phyloP scores from a whole-genome alignment of 2,113 vertebrate genomes.

The Strix aluco region DNA sequence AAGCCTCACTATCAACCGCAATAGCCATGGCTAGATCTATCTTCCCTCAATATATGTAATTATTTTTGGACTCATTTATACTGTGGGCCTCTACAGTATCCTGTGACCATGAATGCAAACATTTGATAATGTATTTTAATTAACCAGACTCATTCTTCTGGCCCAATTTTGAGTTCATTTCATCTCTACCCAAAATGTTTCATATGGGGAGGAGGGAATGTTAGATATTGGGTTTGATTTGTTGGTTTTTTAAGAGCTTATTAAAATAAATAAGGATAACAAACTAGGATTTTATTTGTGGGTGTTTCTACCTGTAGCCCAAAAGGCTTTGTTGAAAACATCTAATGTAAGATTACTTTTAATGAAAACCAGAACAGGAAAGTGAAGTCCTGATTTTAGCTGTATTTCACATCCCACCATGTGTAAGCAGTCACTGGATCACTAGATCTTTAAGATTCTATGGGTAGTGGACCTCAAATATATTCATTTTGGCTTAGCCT shows the following conservation, averaged over 20 bases:
- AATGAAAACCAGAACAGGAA: background rate
- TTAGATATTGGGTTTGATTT: background rate
- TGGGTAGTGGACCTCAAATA: background rate
- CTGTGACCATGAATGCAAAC: background rate
- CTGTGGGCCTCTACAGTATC: background rate
- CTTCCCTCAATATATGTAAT: background rate
- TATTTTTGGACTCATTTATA: background rate
- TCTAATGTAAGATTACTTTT: background rate
- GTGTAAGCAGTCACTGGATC: background rate
- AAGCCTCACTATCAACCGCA: background rate
- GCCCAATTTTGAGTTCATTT: background rate
- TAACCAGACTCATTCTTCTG: background rate
- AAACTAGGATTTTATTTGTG: background rate
- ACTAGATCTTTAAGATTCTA: background rate
- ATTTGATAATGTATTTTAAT: background rate
- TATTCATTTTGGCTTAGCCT: background rate
- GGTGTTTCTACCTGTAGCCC: background rate
- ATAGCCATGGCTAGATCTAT: background rate
- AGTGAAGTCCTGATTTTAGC: background rate
- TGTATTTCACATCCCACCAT: background rate
- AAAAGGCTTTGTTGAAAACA: background rate
- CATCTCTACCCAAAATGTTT: background rate
- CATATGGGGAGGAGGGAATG: background rate
- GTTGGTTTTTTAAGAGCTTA: background rate
- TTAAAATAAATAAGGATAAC: background rate